Base-by-base conservation (phyloP, 2,797 vertebrate genomes). In the Iguana delicatissima region DNA sequence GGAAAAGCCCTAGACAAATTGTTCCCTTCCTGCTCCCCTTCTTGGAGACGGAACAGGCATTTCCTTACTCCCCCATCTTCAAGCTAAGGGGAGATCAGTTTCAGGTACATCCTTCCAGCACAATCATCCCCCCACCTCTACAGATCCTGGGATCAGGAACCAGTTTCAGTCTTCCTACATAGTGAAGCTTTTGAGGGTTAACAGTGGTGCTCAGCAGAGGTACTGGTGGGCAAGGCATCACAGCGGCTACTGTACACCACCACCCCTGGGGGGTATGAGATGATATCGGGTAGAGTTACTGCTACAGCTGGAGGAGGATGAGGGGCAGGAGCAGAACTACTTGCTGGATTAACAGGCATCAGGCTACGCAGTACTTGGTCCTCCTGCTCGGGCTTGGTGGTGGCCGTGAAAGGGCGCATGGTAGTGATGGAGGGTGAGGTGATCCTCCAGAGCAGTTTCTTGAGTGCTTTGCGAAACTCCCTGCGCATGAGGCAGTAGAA, bases 401-500 rank as follows among this genome's bases (percentile, higher is more conserved):
- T 97, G 91, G 98, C 98, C 0, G 98, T 98, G 93, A 99, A 98
- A 42, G 98, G 98, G 38, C 98, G 97, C 95, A 98, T 98, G 88
- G 97, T 96, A 67, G 98, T 98, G 85, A 98, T 93, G 0, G 98
- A 97, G 1, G 98, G 98, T 0, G 98, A 98, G 0, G 98, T 97
- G 89, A 99, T 97, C 91, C 98, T 96, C 98, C 98, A 98, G 92
- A 99, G 98, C 29, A 99, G 97, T 87, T 95, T 98, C 91, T 98
- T 98, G 92, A 99, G 97, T 26, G 98, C 98, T 90, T 99, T 98
- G 85, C 99, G 98, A 93, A 99, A 99, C 96, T 99, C 99, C 24
- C 98, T 97, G 95, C 99, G 98, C 98, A 99, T 98, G 52, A 99
- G 97, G 89, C 99, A 99, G 95, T 99, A 99, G 74, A 99, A 97